Conservation (phyloP, 1,140 invertebrate genomes). For the Microplitis demolitor region DNA sequence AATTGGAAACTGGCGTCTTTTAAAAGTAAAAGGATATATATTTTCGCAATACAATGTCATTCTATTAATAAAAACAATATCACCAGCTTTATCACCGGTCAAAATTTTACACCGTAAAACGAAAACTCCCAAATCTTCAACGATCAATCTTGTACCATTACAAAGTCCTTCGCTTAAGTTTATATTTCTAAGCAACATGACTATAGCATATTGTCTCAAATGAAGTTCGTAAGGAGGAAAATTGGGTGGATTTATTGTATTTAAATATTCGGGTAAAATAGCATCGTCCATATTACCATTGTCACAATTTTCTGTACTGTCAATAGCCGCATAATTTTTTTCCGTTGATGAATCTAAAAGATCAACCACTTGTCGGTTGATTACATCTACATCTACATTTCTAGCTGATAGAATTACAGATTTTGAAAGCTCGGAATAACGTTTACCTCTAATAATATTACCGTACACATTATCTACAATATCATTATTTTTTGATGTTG, state of each 20-base stretch:
- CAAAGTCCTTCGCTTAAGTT: conserved; percentile 21
- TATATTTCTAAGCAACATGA: conserved; percentile 22
- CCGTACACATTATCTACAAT: conserved; percentile 19
- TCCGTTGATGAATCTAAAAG: conserved; percentile 13
- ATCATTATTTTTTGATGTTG: background rate
- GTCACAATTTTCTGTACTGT: conserved; percentile 14
- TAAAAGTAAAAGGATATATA: conserved; percentile 8
- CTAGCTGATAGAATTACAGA: conserved; percentile 27
- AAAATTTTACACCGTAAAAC: conserved; percentile 21
- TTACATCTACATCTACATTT: conserved; percentile 27
- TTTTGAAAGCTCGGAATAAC: conserved; percentile 8
- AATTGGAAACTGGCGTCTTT: conserved; percentile 35
- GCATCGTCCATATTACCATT: conserved; percentile 5
- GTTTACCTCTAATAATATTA: conserved; percentile 11
- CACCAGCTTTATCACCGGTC: conserved; percentile 22
- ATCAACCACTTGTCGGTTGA: conserved; percentile 21
- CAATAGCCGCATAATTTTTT: conserved; percentile 16
- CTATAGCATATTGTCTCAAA: conserved; percentile 5
- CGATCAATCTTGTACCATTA: conserved; percentile 29
- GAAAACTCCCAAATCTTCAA: conserved; percentile 28
- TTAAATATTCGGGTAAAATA: conserved; percentile 21
- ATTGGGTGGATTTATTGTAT: conserved; percentile 9
- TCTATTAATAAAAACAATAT: conserved; percentile 27
- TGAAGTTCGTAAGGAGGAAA: conserved; percentile 18
- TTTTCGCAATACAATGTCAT: conserved; percentile 13